Conservation (phyloP, 2,888 invertebrate genomes). For the Gerris lacustris region DNA sequence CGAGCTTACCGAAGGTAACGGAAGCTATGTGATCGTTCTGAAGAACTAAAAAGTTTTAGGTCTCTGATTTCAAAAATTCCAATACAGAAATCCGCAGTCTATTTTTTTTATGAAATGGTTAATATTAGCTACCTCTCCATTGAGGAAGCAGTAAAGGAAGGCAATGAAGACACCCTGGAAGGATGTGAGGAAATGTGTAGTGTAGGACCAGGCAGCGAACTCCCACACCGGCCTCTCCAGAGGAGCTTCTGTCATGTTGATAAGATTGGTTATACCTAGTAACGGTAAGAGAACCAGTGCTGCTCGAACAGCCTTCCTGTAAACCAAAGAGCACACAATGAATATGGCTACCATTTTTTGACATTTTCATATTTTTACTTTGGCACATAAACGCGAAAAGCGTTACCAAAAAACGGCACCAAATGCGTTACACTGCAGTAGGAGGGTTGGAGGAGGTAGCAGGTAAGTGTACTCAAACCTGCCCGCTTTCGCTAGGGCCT, state of each 20-base stretch:
- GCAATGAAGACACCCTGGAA: constrained; percentile 76
- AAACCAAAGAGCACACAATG: constrained; percentile 22
- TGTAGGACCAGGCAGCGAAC: constrained; percentile 68
- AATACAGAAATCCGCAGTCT: too few species aligned
- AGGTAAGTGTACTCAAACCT: too few species aligned
- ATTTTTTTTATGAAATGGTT: too few species aligned
- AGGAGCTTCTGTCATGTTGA: constrained; percentile 59
- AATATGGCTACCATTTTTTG: constrained; percentile 12
- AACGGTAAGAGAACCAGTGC: constrained; percentile 66
- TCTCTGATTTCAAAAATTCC: too few species aligned
- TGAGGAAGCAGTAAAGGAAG: constrained; percentile 67
- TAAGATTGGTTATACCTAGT: constrained; percentile 64
- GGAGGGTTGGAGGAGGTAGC: too few species aligned
- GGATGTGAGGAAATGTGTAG: constrained; percentile 64
- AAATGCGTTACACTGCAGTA: too few species aligned
- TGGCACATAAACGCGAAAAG: too few species aligned
- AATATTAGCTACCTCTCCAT: constrained; percentile 54
- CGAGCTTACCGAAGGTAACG: too few species aligned
- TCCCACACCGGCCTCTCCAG: constrained; percentile 52
- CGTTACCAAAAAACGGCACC: too few species aligned
- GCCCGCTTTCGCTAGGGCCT: too few species aligned
- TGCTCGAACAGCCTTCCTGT: constrained; percentile 67
- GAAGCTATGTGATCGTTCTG: too few species aligned
- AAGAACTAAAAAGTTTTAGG: too few species aligned
- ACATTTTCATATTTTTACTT: background rate